Evolutionary conservation across 2,888 invertebrate genomes (phyloP).

Genomic region (Meganola albula): DNA sequence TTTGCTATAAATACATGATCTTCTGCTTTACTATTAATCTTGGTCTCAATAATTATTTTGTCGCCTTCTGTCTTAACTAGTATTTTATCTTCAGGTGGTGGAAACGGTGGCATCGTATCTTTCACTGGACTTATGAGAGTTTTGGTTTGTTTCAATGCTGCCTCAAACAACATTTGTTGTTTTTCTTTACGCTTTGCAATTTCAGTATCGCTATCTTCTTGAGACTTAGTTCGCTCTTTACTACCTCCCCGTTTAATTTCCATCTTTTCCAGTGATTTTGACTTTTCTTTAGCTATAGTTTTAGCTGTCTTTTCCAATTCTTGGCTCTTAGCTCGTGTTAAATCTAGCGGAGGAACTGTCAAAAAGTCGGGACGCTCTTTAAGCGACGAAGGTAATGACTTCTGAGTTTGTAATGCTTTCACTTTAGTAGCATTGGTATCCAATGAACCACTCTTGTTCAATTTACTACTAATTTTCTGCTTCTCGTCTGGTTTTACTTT

Average conservation of each 20-base stretch:
- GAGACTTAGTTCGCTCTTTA: conserved; percentile 83
- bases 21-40: conserved; percentile 85
- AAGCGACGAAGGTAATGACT: conserved; percentile 75
- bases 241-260: conserved; percentile 76
- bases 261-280: conserved; percentile 82
- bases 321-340: conserved; percentile 79
- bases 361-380: conserved; percentile 73
- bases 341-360: conserved; percentile 73
- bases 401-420: conserved; percentile 69
- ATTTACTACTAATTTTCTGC: conserved; percentile 52
- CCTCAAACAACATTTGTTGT: conserved; percentile 86
- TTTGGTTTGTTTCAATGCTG: conserved; percentile 85
- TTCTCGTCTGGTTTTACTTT: conserved; percentile 69
- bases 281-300: conserved; percentile 80
- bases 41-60: conserved; percentile 83
- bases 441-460: conserved; percentile 70
- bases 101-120: conserved; percentile 83
- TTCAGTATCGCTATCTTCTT: conserved; percentile 85
- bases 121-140: conserved; percentile 85
- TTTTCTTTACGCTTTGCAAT: conserved; percentile 84
- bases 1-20: conserved; percentile 87
- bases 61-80: conserved; percentile 84
- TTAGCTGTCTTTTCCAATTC: conserved; percentile 75
- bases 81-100: conserved; percentile 85
- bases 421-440: conserved; percentile 70